Conservation (phyloP, 2,113 vertebrate genomes). For the Dolichallabes microphthalmus region DNA sequence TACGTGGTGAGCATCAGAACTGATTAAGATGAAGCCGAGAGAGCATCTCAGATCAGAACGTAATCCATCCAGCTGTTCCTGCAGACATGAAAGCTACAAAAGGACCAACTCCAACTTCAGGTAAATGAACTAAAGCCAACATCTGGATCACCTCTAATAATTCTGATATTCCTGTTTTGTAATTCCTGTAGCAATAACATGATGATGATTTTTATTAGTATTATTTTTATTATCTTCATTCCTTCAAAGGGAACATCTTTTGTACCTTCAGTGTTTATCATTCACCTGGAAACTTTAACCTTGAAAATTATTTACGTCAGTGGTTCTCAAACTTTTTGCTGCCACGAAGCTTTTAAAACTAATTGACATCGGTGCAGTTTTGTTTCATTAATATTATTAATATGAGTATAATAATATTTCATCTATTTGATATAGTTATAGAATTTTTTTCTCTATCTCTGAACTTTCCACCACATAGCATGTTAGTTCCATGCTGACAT, state of each 20-base stretch:
- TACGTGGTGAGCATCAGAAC: conserved; percentile 20
- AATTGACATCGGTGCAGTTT: not conserved
- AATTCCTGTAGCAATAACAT: not conserved
- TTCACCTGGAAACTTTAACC: not conserved
- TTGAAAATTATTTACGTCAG: not conserved
- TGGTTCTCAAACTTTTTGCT: not conserved
- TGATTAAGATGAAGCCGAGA: conserved; percentile 1
- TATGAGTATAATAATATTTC: not conserved
- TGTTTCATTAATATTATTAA: not conserved
- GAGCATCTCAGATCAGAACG: not conserved
- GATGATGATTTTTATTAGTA: not conserved
- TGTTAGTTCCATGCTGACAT: not conserved
- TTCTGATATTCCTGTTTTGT: not conserved
- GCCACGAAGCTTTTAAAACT: not conserved
- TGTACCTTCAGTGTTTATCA: not conserved
- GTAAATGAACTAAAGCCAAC: conserved; percentile 6
- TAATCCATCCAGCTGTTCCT: not conserved
- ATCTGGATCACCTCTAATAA: not conserved
- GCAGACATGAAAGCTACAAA: not conserved
- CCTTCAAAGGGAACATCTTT: not conserved
- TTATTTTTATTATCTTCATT: not conserved
- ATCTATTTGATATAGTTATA: too few relatives aligned
- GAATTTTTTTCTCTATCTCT: not conserved
- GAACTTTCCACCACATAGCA: not conserved
- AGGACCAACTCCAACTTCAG: conserved; percentile 17